Conservation (phyloP, 2,113 vertebrate species). For the Lampris incognitus region DNA sequence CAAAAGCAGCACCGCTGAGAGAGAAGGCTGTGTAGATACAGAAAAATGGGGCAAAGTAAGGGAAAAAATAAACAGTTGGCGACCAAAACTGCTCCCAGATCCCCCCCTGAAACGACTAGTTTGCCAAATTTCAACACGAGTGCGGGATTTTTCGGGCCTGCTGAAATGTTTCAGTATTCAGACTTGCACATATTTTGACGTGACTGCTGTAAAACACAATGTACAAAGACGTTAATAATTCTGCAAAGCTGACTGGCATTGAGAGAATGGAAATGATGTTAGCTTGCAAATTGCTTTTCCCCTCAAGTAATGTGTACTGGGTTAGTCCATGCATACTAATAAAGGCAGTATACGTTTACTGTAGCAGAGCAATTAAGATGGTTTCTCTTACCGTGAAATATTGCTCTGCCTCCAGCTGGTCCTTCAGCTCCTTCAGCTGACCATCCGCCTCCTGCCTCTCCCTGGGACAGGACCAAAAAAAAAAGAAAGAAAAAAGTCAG, state of each 20-base stretch:
- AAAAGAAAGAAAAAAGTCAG: slow-evolving; percentile 66
- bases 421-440: slow-evolving; percentile 95
- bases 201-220: no score
- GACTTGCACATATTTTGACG: slow-evolving; percentile 10
- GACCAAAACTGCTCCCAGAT: neutral
- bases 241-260: no score
- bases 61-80: neutral
- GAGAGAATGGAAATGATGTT: no score
- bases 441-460: slow-evolving; percentile 91
- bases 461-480: slow-evolving; percentile 79
- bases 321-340: no score
- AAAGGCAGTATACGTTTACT: no score
- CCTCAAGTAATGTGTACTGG: neutral
- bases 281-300: no score
- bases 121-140: neutral
- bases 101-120: no score
- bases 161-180: neutral
- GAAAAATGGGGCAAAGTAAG: no score
- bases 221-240: no score
- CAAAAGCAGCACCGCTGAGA: neutral
- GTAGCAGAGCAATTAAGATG: neutral
- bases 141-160: neutral
- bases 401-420: slow-evolving; percentile 94
- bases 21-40: neutral
- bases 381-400: slow-evolving; percentile 90